Evolutionary conservation across 2,113 vertebrate genomes (phyloP), one percentile per base, ranked within the genome.

Genomic region (Antigone vipio): DNA sequence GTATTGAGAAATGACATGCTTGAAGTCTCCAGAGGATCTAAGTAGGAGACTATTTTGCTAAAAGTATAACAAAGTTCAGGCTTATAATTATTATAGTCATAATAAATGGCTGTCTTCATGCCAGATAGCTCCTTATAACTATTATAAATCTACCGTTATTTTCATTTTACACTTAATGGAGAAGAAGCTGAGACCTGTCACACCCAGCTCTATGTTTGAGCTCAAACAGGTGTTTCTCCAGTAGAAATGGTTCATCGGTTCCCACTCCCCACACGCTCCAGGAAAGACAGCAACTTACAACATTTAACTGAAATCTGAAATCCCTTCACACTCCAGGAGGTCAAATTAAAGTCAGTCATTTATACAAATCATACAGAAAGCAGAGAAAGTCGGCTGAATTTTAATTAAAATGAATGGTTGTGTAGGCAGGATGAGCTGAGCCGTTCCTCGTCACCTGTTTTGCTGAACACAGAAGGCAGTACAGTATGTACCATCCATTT

Each of bases 341-440:
- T 94, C 93, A 95, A 79, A 96, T 91, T 94, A 86, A 96, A 97
- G 93, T 94, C 96, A 93, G 69, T 79, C 95, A 96, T 92, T 97
- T 92, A 91, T 68, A 89, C 73, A 86, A 93, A 94, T 92, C 82
- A 71, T 63, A 95, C 21, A 85, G 88, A 93, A 92, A 84, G 93
- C 72, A 93, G 92, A n/a, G 74, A 84, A 35, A 82, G 75, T 55
- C 12, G 32, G 91, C 49, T 95, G 96, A 44, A 55, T 63, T 83
- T 74, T 96, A 95, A 97, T 97, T n/a, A 84, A 71, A 97, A 97
- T 5, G 60, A 97, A 93, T 55, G 94, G 92, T 79, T 88, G 91
- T 22, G 93, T 69, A 83, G 92, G 96, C 93, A 95, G 79, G 76
- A 91, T 42, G 50, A 85, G 88, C 85, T 5, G 80, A 92, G 92